phyloP scores from a whole-genome alignment of 1,140 invertebrate species.

The Halictus rubicundus region DNA sequence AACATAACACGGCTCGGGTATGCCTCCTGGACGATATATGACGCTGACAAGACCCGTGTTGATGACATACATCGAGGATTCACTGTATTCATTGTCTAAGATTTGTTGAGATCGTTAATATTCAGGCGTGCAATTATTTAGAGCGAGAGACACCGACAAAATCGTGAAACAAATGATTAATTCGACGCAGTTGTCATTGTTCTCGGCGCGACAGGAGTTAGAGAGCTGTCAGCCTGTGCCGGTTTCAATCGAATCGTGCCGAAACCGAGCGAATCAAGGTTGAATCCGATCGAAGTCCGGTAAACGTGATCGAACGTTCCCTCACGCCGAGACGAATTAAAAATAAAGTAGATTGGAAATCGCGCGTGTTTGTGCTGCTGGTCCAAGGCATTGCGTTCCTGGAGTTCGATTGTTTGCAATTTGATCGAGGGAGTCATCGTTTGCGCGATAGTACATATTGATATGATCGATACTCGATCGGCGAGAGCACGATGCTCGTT shows the following conservation, averaged over 20 bases:
- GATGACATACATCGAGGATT: too few species aligned
- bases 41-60: too few species aligned
- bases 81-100: too few species aligned
- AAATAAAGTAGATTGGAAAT: background rate
- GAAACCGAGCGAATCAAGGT: background rate
- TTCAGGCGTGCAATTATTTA: too few species aligned
- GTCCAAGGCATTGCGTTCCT: background rate
- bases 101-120: too few species aligned
- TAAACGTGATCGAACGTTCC: background rate
- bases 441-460: background rate
- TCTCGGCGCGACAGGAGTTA: background rate
- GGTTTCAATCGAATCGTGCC: background rate
- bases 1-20: too few species aligned
- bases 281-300: background rate
- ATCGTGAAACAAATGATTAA: too few species aligned
- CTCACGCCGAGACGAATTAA: background rate
- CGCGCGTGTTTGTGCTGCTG: background rate
- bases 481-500: background rate
- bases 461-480: conserved; percentile 9
- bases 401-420: background rate
- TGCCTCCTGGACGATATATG: too few species aligned
- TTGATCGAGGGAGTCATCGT: background rate
- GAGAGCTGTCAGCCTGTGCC: background rate
- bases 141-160: too few species aligned
- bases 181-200: too few species aligned